Evolutionary conservation across 2,797 vertebrate species (phyloP).

Genomic region (Emydoidea blandingii): DNA sequence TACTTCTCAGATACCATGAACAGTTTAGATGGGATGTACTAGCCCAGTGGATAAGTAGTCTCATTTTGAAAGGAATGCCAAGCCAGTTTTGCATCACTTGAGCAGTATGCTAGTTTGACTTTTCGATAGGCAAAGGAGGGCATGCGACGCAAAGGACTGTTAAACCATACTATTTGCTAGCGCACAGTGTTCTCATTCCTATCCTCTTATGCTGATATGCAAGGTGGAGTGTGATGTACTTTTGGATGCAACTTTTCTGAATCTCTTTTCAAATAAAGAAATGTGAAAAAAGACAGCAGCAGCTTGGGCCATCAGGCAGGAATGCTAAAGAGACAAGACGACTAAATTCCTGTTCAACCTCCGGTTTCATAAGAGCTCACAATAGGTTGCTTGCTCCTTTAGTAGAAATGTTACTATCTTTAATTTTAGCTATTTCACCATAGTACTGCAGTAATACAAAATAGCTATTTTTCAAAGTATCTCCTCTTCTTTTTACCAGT

Average conservation of each 20-base stretch:
- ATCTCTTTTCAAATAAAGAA: background rate
- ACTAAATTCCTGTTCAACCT: background rate
- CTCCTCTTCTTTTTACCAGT: background rate
- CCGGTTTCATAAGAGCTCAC: background rate
- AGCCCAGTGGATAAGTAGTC: background rate
- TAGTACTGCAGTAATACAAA: background rate
- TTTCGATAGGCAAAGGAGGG: background rate
- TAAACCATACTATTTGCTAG: background rate
- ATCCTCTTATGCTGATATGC: accelerated
- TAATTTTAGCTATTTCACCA: background rate
- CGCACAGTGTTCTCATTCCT: background rate
- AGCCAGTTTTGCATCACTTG: background rate
- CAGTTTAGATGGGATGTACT: background rate
- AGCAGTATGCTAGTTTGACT: background rate
- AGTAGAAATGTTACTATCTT: background rate
- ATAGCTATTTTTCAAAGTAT: background rate
- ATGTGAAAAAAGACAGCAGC: background rate
- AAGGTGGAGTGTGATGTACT: background rate
- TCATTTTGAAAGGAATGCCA: background rate
- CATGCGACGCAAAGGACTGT: background rate
- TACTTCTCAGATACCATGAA: background rate
- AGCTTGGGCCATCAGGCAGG: background rate
- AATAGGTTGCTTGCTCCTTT: background rate
- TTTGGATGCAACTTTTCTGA: background rate
- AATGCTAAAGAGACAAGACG: background rate